phyloP scores from a whole-genome alignment of 2,797 vertebrate species.

The Spea hammondii region DNA sequence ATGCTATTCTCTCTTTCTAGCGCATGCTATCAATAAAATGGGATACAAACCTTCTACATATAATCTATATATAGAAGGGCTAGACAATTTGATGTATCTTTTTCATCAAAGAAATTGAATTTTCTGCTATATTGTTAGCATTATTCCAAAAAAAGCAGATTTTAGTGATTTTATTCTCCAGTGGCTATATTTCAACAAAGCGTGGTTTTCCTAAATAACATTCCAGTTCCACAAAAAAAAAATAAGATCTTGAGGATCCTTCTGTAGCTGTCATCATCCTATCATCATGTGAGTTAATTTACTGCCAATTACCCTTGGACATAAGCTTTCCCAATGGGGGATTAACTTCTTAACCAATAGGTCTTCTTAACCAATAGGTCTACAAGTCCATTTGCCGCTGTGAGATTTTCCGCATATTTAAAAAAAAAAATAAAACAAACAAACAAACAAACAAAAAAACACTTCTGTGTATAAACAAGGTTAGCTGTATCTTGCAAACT shows the following conservation, averaged over 20 bases:
- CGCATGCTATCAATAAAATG: too few relatives aligned
- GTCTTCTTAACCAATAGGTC: conserved; percentile 33
- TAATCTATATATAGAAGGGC: too few relatives aligned
- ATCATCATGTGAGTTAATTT: conserved; percentile 33
- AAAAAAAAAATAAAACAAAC: background rate
- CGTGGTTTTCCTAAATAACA: conserved; percentile 1
- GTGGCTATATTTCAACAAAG: background rate
- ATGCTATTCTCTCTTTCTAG: too few relatives aligned
- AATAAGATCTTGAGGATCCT: conserved; percentile 20
- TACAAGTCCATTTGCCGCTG: conserved; percentile 23
- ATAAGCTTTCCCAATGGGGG: conserved; percentile 30
- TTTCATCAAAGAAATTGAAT: background rate
- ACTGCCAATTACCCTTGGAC: conserved; percentile 48
- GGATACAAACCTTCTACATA: too few relatives aligned
- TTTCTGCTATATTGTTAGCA: too few relatives aligned
- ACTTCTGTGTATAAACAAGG: background rate
- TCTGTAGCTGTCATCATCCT: conserved; percentile 20
- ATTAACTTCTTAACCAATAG: conserved; percentile 39
- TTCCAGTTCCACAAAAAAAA: background rate
- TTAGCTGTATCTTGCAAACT: background rate
- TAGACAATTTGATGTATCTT: too few relatives aligned
- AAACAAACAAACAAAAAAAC: background rate
- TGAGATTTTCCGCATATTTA: conserved; percentile 2
- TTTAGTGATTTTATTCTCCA: background rate
- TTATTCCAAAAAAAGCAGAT: too few relatives aligned